Evolutionary conservation across 2,113 vertebrate genomes (phyloP).

Genomic region (Hippocampus zosterae): DNA sequence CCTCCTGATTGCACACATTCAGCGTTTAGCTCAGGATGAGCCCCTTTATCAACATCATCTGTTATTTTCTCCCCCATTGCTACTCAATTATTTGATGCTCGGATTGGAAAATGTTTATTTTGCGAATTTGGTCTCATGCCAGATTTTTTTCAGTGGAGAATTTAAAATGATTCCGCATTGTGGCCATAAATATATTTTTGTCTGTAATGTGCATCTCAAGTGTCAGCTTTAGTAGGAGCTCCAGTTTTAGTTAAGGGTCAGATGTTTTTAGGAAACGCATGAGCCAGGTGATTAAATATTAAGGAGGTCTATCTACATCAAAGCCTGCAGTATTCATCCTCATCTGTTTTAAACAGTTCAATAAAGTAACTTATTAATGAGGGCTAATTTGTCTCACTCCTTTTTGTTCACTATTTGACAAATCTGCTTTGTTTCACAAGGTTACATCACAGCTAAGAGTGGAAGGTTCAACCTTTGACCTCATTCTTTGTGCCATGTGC

Average conservation of each 20-base stretch:
- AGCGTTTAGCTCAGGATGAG: conserved; percentile 61
- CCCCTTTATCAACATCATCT: conserved; percentile 59
- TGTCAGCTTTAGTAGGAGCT: conserved; percentile 39
- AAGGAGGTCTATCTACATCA: conserved; percentile 63
- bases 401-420: conserved; percentile 35
- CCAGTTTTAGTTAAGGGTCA: conserved; percentile 48
- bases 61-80: conserved; percentile 45
- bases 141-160: background rate
- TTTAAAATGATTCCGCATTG: conserved; percentile 2
- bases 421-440: conserved; percentile 38
- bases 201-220: conserved; percentile 36
- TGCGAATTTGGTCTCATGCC: background rate
- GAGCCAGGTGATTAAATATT: conserved; percentile 68
- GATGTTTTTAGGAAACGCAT: conserved; percentile 65
- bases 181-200: conserved; percentile 19
- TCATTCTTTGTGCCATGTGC: conserved; percentile 29
- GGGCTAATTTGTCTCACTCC: conserved; percentile 60
- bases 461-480: conserved; percentile 40
- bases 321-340: conserved; percentile 62
- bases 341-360: conserved; percentile 66
- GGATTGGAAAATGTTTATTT: background rate
- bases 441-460: conserved; percentile 6
- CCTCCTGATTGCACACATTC: conserved; percentile 58
- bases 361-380: conserved; percentile 71
- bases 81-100: conserved; percentile 27